These are phyloP conservation scores for Laticauda laticaudata DNA, from an alignment of 2,113 vertebrate species.

Conservation along the genomic window DNA sequence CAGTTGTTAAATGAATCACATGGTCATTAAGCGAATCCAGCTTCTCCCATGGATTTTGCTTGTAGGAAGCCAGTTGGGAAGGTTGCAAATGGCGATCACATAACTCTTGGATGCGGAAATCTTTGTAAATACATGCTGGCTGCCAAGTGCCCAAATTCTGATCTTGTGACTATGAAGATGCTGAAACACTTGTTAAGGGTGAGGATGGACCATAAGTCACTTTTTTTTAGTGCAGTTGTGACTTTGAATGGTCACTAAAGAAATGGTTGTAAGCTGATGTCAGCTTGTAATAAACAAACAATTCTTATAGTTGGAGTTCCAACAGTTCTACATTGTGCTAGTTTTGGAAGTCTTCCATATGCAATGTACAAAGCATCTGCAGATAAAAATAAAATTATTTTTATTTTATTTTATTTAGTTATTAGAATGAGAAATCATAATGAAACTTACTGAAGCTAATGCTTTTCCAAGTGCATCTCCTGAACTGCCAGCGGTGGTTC, in stretches of 20 bases:
- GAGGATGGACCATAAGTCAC: neutral
- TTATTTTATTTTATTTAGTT: neutral
- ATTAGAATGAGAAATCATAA: constrained; percentile 69
- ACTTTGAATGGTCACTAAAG: neutral
- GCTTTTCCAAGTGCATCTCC: constrained; percentile 98
- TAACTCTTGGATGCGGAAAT: neutral
- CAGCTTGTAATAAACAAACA: neutral
- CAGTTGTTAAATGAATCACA: neutral
- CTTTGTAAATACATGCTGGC: neutral
- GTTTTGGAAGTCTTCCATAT: neutral
- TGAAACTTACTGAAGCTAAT: constrained; percentile 87
- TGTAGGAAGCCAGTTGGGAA: neutral
- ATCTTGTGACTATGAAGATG: neutral
- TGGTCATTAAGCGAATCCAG: neutral
- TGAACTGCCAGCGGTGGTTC: constrained; percentile 89
- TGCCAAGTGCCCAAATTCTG: neutral
- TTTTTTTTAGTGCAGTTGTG: neutral
- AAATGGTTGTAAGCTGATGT: neutral
- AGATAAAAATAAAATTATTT: neutral
- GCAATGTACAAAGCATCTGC: neutral
- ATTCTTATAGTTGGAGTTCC: neutral
- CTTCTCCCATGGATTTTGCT: neutral
- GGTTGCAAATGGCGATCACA: neutral
- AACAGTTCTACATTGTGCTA: neutral
- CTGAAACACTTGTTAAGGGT: neutral